These are phyloP conservation scores for Acromyrmex echinatior DNA, from an alignment of 1,140 invertebrate species.

Conservation along the genomic window DNA sequence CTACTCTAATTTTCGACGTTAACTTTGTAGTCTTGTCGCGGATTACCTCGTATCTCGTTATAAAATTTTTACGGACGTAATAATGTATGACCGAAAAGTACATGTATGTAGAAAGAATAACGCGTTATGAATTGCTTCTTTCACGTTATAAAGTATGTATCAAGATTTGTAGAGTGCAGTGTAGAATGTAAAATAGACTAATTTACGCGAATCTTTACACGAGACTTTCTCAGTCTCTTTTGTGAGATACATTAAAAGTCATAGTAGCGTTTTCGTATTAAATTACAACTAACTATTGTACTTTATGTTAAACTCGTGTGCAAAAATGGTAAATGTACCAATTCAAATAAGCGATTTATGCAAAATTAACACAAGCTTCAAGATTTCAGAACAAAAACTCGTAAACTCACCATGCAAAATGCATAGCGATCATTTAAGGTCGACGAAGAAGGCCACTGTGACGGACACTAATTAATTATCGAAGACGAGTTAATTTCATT, in stretches of 20 bases:
- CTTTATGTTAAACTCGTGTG: not conserved
- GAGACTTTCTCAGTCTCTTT: not conserved
- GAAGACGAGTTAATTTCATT: constrained; percentile 72
- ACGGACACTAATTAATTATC: constrained; percentile 69
- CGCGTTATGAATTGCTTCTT: constrained; percentile 10
- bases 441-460: constrained; percentile 36
- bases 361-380: not conserved
- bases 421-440: constrained; percentile 32
- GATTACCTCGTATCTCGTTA: constrained; percentile 25
- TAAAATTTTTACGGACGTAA: constrained; percentile 38
- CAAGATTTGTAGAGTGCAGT: not conserved
- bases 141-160: constrained; percentile 12
- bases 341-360: not conserved
- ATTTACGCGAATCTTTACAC: constrained; percentile 1
- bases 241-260: not conserved
- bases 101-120: constrained; percentile 7
- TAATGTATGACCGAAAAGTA: not conserved
- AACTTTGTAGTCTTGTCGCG: not conserved
- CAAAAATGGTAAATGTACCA: not conserved
- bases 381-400: constrained; percentile 6
- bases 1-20: constrained; percentile 35
- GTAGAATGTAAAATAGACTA: constrained; percentile 36
- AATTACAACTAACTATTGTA: not conserved
- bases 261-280: not conserved
- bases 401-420: not conserved